A percentile compares a stretch with the other conserved stretches of the same genome.
Conservation (phyloP, 2,888 invertebrate species). For the Brenthis hecate region DNA sequence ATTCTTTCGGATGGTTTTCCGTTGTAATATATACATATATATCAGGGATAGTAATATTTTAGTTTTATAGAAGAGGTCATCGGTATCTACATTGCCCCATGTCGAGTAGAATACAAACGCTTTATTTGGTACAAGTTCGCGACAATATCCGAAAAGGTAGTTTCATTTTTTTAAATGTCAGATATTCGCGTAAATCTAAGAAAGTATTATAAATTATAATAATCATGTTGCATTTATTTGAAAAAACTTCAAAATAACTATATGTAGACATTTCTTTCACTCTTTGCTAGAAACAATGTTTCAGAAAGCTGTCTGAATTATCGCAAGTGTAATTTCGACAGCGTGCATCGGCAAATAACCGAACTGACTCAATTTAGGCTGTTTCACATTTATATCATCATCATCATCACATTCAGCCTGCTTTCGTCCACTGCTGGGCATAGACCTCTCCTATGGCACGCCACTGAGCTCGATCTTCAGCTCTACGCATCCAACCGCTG, state of each 20-base stretch:
- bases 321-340: constrained; percentile 24
- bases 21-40: not conserved
- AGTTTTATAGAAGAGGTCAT: no score
- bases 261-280: not conserved
- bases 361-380: not conserved
- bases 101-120: no score
- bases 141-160: no score
- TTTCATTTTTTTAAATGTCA: no score
- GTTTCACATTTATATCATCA: no score
- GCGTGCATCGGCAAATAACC: constrained; percentile 9
- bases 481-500: no score
- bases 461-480: no score
- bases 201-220: not conserved
- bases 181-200: not conserved
- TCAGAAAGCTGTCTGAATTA: constrained; percentile 18
- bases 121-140: not conserved
- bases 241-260: no score
- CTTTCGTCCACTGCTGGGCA: no score
- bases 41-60: not conserved
- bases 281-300: not conserved
- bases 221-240: not conserved
- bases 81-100: no score
- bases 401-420: no score
- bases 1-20: constrained; percentile 7
- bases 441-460: no score